A percentile compares a stretch with the other conserved stretches of the same genome.
phyloP scores from a whole-genome alignment of 23 tunicate species.

The Aplidium turbinatum region DNA sequence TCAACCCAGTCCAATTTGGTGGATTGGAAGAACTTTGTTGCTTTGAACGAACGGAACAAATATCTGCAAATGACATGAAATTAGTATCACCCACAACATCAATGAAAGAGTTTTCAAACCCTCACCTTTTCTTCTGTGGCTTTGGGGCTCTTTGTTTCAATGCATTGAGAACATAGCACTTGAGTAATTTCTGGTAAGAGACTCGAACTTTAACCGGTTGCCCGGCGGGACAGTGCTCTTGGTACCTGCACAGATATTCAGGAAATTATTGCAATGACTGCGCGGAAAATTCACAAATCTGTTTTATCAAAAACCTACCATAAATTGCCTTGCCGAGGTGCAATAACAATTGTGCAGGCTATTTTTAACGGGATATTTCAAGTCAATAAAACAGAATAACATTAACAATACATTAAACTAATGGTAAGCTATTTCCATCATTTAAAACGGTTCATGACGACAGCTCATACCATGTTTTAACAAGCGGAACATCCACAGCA shows the following conservation, averaged over 20 bases:
- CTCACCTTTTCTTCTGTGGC: slow-evolving; percentile 94
- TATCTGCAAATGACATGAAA: slow-evolving; percentile 46
- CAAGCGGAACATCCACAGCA: slow-evolving; percentile 96
- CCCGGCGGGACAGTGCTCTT: slow-evolving; percentile 99
- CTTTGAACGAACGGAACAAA: slow-evolving; percentile 97
- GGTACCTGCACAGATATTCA: too few relatives aligned
- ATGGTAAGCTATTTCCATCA: background rate
- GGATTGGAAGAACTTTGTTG: slow-evolving; percentile 98
- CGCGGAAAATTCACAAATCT: too few relatives aligned
- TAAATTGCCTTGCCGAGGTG: too few relatives aligned
- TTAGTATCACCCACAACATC: background rate
- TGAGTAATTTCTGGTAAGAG: slow-evolving; percentile 94
- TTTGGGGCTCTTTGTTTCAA: slow-evolving; percentile 95
- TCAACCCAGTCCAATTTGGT: slow-evolving; percentile 99
- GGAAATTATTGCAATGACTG: too few relatives aligned
- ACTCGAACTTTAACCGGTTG: slow-evolving; percentile 99
- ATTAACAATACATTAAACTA: too few relatives aligned
- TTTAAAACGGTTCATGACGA: background rate
- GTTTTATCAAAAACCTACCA: background rate
- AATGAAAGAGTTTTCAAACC: too few relatives aligned
- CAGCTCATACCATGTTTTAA: slow-evolving; percentile 78
- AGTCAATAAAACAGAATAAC: too few relatives aligned
- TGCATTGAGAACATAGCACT: slow-evolving; percentile 95
- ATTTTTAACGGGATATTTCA: background rate
- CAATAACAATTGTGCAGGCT: background rate